Evolutionary conservation across 1,140 invertebrate genomes (phyloP), one percentile per base, ranked within the genome.

Genomic region (Drosophila bifasciata): DNA sequence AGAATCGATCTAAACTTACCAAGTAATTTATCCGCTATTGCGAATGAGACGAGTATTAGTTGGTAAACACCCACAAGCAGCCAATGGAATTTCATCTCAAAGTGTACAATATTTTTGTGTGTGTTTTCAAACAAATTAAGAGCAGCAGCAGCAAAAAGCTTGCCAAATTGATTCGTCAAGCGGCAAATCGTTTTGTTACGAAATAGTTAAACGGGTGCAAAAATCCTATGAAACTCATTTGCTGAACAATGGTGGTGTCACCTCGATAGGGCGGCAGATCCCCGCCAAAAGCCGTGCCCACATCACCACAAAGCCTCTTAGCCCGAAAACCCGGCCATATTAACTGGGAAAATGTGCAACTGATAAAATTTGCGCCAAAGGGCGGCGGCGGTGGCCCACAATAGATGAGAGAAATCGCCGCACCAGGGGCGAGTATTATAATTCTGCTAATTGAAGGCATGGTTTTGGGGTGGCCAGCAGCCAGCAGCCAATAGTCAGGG

Each of bases 251-350:
- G 15, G 23, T 7, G 28, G 8, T 7, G 23, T 25, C 28, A 11
- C 8, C 28, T 32, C 28, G 25, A 40, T 23, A 66, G n/a, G n/a
- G n/a, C n/a, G n/a, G n/a, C n/a, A n/a, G n/a, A n/a, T 68, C 40
- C 53, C 39, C 48, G n/a, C 40, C 11, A 39, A 21, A 67, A 68
- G 67, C 49, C 32, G 7, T 16, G 36, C 62, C 62, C 49, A 56
- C 62, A 71, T 23, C 21, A 40, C 68, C 68, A 32, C 70, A 56
- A 74, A 73, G 59, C 70, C 70, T 73, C 70, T 73, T 73, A 73
- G 45, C 45, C 32, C 32, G 13, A 36, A 36, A 13, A 3, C 5
- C 36, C 25, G 11, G 21, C 69, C 55, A 74, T 74, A 74, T 74
- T 48, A 74, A 63, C 51, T 64, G 51, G 60, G 55, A 74, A 74